These are phyloP conservation scores for Hypanus sabinus DNA, from an alignment of 2,113 vertebrate genomes.

Conservation along the genomic window DNA sequence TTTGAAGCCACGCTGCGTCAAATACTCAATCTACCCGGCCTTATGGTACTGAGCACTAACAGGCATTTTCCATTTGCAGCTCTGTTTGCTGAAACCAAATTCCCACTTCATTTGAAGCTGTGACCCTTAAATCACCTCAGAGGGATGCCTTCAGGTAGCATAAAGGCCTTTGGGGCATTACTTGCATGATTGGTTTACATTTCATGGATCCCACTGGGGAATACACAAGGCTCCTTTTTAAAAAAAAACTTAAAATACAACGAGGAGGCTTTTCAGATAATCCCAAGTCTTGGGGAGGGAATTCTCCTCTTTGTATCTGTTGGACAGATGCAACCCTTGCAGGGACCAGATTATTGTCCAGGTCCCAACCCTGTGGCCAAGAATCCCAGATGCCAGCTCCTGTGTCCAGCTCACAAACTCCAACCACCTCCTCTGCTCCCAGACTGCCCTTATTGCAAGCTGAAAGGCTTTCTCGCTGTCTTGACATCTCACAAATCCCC, in stretches of 20 bases:
- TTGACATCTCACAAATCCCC: background rate
- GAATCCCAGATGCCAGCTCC: background rate
- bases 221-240: background rate
- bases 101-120: background rate
- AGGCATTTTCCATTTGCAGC: background rate
- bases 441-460: background rate
- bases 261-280: background rate
- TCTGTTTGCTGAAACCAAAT: background rate
- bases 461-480: background rate
- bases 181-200: background rate
- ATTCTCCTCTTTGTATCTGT: background rate
- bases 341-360: background rate
- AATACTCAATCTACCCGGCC: too few species aligned
- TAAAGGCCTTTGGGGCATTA: background rate
- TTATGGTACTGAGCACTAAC: background rate
- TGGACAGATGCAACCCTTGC: background rate
- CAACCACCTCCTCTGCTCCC: background rate
- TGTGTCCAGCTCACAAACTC: background rate
- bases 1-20: background rate
- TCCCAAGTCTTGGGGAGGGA: background rate
- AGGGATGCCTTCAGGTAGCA: background rate
- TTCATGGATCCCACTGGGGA: background rate
- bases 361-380: background rate
- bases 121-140: background rate
- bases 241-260: background rate